Percentiles rank a stretch among this genome's conserved stretches.
Conservation (phyloP, 2,113 vertebrate species). For the Phoxinus phoxinus region DNA sequence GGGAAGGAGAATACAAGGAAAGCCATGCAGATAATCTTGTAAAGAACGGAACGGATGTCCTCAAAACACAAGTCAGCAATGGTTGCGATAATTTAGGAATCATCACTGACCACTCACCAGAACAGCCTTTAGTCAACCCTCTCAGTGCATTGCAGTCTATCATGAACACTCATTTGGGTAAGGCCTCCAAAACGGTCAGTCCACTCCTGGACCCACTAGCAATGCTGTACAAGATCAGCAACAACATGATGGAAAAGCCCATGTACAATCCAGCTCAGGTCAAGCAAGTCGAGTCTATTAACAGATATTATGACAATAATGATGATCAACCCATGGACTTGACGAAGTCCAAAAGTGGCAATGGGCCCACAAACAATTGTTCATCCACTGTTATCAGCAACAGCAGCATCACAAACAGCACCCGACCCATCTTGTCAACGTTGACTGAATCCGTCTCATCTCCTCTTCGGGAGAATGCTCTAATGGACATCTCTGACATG, state of each 20-base stretch:
- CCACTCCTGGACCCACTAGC: conserved; percentile 91
- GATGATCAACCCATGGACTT: conserved; percentile 97
- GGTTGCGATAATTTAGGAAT: conserved; percentile 90
- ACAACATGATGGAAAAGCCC: conserved; percentile 96
- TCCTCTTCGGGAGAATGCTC: conserved; percentile 92
- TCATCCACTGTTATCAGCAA: conserved; percentile 55
- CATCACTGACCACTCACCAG: conserved; percentile 94
- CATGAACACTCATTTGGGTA: conserved; percentile 98
- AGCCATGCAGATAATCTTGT: conserved; percentile 74
- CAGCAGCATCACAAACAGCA: conserved; percentile 61
- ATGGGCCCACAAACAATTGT: conserved; percentile 62
- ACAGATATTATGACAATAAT: conserved; percentile 86
- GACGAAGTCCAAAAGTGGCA: conserved; percentile 92
- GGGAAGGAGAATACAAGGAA: conserved; percentile 79
- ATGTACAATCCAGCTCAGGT: conserved; percentile 82
- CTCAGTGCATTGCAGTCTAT: conserved; percentile 96
- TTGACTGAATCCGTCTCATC: conserved; percentile 82
- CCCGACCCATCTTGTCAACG: conserved; percentile 74
- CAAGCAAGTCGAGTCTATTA: conserved; percentile 84
- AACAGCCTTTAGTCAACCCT: conserved; percentile 93
- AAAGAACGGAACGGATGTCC: conserved; percentile 84
- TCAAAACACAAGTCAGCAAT: conserved; percentile 85
- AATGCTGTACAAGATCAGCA: conserved; percentile 96
- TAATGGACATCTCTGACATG: conserved; percentile 99
- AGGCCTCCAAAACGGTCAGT: conserved; percentile 89